Evolutionary conservation across 1,140 invertebrate species (phyloP).

Genomic region (Drosophila paulistorum): DNA sequence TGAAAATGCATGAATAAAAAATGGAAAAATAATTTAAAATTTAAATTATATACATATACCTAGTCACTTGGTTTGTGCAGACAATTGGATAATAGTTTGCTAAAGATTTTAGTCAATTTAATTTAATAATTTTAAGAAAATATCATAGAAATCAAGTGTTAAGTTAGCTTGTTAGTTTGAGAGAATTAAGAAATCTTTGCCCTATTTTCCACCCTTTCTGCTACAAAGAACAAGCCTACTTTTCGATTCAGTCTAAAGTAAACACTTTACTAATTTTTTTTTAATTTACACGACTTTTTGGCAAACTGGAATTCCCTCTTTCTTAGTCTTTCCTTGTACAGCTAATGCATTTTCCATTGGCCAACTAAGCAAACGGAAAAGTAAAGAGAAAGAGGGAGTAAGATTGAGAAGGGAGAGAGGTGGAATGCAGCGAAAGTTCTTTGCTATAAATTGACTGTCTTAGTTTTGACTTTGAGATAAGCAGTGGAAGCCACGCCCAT

Average conservation of each 20-base stretch:
- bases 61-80: too few relatives aligned
- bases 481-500: constrained; percentile 11
- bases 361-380: constrained; percentile 22
- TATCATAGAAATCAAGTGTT: too few relatives aligned
- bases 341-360: constrained; percentile 52
- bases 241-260: constrained; percentile 2
- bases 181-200: background rate
- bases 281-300: constrained; percentile 36
- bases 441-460: constrained; percentile 45
- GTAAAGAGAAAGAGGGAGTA: background rate
- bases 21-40: background rate
- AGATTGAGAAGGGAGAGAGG: background rate
- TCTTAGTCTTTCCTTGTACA: background rate
- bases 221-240: background rate
- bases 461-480: constrained; percentile 38
- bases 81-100: too few relatives aligned
- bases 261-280: constrained; percentile 40
- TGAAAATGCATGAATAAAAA: background rate
- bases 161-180: too few relatives aligned
- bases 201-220: background rate
- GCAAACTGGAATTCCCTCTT: background rate
- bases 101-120: too few relatives aligned
- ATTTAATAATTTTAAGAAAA: too few relatives aligned
- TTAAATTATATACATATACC: too few relatives aligned
- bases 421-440: constrained; percentile 7